phyloP scores from a whole-genome alignment of 2,888 invertebrate genomes.

The Molorchus minor region DNA sequence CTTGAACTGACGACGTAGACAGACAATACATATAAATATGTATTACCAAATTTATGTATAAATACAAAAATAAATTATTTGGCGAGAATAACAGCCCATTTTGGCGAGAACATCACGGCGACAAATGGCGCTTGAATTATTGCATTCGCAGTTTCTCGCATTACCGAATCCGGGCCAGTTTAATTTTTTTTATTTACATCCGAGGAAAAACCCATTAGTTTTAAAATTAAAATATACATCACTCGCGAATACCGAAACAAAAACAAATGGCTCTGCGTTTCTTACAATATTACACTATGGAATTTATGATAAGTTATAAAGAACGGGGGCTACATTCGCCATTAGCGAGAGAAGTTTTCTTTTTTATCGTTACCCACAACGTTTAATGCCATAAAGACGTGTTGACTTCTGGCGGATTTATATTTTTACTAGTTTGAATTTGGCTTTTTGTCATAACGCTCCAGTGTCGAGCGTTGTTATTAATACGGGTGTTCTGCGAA shows the following conservation, averaged over 20 bases:
- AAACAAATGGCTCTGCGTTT: slow-evolving; percentile 59
- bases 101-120: slow-evolving; percentile 24
- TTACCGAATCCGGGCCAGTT: slow-evolving; percentile 43
- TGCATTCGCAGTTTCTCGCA: slow-evolving; percentile 38
- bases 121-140: slow-evolving; percentile 36
- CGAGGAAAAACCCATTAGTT: slow-evolving; percentile 60
- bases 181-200: slow-evolving; percentile 60
- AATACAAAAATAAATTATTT: slow-evolving; percentile 20
- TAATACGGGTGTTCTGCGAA: slow-evolving; percentile 5
- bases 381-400: slow-evolving; percentile 55
- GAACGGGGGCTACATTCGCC: slow-evolving; percentile 58
- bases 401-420: slow-evolving; percentile 51
- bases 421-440: slow-evolving; percentile 37
- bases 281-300: slow-evolving; percentile 60
- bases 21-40: too few species aligned
- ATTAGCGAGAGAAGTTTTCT: slow-evolving; percentile 58
- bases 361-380: slow-evolving; percentile 57
- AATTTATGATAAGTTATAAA: slow-evolving; percentile 61
- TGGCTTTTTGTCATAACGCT: slow-evolving; percentile 15
- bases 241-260: slow-evolving; percentile 59
- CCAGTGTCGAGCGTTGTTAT: slow-evolving; percentile 9
- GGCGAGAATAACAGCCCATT: slow-evolving; percentile 5
- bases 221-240: slow-evolving; percentile 63
- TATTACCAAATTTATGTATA: not conserved
- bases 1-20: too few species aligned